Evolutionary conservation across 1,140 invertebrate genomes (phyloP).

Genomic region (Penaeus chinensis): DNA sequence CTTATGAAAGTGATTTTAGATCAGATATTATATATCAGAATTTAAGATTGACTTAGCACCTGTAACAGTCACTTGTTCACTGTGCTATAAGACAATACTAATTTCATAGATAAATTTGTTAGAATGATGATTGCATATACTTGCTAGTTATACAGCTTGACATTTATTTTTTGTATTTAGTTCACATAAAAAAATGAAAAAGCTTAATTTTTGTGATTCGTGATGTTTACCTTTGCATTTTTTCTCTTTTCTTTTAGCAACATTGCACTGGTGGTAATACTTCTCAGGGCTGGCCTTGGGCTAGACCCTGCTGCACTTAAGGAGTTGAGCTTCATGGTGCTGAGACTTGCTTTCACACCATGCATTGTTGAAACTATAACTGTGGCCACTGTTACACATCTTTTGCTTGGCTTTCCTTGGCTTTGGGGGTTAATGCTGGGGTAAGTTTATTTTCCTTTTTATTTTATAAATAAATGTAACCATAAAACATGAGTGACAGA

Average conservation of each 20-base stretch:
- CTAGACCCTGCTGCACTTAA: constrained; percentile 86
- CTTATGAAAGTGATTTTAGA: too few relatives aligned
- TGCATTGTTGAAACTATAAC: constrained; percentile 83
- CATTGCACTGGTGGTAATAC: constrained; percentile 89
- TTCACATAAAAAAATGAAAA: not conserved
- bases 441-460: constrained; percentile 65
- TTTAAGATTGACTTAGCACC: too few relatives aligned
- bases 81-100: too few relatives aligned
- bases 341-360: constrained; percentile 84
- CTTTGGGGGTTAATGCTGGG: constrained; percentile 88
- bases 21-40: too few relatives aligned
- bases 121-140: too few relatives aligned
- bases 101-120: too few relatives aligned
- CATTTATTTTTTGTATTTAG: too few relatives aligned
- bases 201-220: not conserved
- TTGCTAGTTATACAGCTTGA: too few relatives aligned
- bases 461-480: not conserved
- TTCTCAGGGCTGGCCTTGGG: constrained; percentile 91
- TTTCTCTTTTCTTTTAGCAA: constrained; percentile 74
- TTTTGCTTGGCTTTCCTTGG: constrained; percentile 85
- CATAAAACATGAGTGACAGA: not conserved
- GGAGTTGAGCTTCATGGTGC: constrained; percentile 72
- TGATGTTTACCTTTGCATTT: too few relatives aligned
- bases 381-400: constrained; percentile 78
- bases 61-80: too few relatives aligned